These are phyloP conservation scores for Dendrolimus houi DNA, from an alignment of 2,888 invertebrate genomes.

Conservation along the genomic window DNA sequence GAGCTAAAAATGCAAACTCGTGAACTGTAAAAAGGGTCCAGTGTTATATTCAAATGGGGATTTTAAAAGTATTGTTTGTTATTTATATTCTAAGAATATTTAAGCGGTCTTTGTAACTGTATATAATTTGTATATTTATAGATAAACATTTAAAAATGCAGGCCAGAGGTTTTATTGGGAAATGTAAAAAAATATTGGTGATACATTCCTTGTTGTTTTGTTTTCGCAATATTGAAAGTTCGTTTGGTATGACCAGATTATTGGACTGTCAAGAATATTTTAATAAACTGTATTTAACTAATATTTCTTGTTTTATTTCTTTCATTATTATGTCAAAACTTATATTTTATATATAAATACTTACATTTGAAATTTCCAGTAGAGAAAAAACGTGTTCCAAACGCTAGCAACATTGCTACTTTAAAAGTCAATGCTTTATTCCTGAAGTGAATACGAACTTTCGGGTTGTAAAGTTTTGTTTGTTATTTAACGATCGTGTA, in stretches of 20 bases:
- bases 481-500: no score
- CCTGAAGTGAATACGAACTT: no score
- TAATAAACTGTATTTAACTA: conserved; percentile 6
- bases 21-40: conserved; percentile 7
- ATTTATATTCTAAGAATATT: conserved; percentile 7
- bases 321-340: no score
- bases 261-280: conserved; percentile 7
- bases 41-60: conserved; percentile 9
- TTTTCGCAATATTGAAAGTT: conserved; percentile 12
- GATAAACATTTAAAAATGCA: neutral
- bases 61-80: conserved; percentile 25
- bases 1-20: no score
- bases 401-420: no score
- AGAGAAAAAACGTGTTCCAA: no score
- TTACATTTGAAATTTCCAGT: no score
- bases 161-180: neutral
- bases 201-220: conserved; percentile 13
- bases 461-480: no score
- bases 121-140: neutral
- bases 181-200: neutral
- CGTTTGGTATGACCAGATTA: conserved; percentile 6
- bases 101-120: neutral
- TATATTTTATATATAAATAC: no score
- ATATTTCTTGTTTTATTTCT: no score
- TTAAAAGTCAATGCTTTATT: no score